Conservation (phyloP, 2,113 vertebrate species). For the Hypocryptadius cinnamomeus region DNA sequence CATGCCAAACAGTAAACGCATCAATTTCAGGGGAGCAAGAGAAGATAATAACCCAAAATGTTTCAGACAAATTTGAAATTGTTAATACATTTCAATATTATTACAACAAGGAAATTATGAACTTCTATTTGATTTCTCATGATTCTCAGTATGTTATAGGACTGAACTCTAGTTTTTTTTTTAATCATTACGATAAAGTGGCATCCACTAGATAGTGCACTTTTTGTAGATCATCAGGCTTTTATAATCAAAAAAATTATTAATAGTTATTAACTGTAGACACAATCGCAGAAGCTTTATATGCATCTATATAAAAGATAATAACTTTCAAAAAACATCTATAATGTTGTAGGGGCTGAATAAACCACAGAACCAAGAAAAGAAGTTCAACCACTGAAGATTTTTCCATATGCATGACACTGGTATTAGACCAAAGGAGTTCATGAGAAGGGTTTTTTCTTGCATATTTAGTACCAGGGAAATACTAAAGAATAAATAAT, state of each 20-base stretch:
- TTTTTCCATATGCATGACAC: background rate
- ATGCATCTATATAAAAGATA: background rate
- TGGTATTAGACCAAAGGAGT: background rate
- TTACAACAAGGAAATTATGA: background rate
- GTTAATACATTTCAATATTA: background rate
- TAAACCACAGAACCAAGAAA: background rate
- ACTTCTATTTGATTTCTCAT: background rate
- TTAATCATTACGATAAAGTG: accelerated
- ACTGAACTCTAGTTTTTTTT: background rate
- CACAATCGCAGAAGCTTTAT: background rate
- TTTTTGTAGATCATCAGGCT: background rate
- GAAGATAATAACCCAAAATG: background rate
- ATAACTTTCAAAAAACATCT: background rate
- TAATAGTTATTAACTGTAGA: background rate
- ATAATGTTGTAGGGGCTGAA: background rate
- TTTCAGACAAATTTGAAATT: background rate
- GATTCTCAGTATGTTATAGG: background rate
- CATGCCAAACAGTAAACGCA: background rate
- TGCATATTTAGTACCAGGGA: background rate
- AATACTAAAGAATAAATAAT: background rate
- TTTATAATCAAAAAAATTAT: background rate
- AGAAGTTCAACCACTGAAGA: background rate
- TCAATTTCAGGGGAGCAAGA: accelerated
- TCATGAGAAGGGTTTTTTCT: background rate
- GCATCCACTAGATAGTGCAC: background rate